phyloP scores from a whole-genome alignment of 2,113 vertebrate genomes.

The Psammodynastes pulverulentus region DNA sequence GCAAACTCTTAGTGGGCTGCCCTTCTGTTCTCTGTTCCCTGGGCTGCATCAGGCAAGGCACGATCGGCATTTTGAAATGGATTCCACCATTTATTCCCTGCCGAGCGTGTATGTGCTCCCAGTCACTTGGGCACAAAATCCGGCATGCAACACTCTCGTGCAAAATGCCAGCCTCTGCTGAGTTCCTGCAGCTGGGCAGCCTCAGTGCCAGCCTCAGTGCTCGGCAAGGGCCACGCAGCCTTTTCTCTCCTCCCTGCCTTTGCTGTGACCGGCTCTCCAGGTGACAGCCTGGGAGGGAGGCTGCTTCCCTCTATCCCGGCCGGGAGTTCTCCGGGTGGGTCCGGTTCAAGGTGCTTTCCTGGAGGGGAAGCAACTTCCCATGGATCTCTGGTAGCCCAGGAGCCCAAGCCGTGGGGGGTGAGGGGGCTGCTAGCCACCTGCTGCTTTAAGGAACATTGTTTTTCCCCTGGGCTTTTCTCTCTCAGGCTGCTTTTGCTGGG shows the following conservation, averaged over 20 bases:
- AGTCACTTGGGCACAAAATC: not conserved
- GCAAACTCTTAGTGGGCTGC: not conserved
- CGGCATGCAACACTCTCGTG: not conserved
- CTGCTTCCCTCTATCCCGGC: not conserved
- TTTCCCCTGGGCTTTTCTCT: not conserved
- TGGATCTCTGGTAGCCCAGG: not conserved
- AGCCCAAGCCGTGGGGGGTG: not conserved
- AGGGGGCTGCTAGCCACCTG: not conserved
- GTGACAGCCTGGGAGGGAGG: not conserved
- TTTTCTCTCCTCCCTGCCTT: not conserved
- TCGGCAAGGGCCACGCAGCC: not conserved
- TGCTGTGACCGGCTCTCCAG: not conserved
- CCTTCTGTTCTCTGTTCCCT: not conserved
- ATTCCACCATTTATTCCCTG: not conserved
- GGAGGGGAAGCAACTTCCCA: not conserved
- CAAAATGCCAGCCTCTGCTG: not conserved
- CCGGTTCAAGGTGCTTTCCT: not conserved
- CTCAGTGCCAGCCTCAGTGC: not conserved
- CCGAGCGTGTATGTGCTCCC: not conserved
- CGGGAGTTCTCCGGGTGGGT: fast-evolving
- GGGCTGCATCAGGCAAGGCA: not conserved
- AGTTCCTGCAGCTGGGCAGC: not conserved
- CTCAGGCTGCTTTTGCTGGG: not conserved
- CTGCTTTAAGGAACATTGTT: not conserved
- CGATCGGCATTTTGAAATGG: not conserved